phyloP scores from a whole-genome alignment of 2,113 vertebrate species.

The Centrocercus urophasianus region DNA sequence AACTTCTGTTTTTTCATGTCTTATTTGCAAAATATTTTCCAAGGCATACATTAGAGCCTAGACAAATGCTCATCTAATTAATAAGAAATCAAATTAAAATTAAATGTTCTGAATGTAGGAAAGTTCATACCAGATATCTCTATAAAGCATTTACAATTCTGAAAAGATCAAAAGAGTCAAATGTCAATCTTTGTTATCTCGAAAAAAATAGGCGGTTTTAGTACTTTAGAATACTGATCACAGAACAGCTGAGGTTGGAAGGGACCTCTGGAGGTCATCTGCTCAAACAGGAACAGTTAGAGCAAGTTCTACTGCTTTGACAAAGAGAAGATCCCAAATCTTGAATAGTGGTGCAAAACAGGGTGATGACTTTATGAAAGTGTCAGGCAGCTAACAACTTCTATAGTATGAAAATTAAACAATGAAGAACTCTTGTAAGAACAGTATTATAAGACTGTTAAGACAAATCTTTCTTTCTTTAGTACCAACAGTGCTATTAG shows the following conservation, averaged over 20 bases:
- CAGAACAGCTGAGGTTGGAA: not conserved
- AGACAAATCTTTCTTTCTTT: not conserved
- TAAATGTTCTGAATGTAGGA: not conserved
- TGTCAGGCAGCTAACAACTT: not conserved
- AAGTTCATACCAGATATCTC: not conserved
- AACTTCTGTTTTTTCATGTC: not conserved
- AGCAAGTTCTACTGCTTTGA: not conserved
- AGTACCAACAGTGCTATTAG: not conserved
- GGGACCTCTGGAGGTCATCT: not conserved
- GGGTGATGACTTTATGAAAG: not conserved
- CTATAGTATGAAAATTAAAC: not conserved
- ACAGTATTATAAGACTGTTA: not conserved
- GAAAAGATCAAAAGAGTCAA: not conserved
- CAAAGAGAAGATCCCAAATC: not conserved
- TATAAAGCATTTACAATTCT: not conserved
- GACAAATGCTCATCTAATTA: not conserved
- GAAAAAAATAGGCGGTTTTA: not conserved
- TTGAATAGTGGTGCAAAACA: not conserved
- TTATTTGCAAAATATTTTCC: not conserved
- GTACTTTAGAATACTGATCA: not conserved
- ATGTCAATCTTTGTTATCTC: not conserved
- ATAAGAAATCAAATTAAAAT: not conserved
- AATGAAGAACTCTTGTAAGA: not conserved
- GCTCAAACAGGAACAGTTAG: not conserved
- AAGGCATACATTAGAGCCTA: not conserved